Conservation (phyloP, 2,888 invertebrate species). For the Agrotis ipsilon region DNA sequence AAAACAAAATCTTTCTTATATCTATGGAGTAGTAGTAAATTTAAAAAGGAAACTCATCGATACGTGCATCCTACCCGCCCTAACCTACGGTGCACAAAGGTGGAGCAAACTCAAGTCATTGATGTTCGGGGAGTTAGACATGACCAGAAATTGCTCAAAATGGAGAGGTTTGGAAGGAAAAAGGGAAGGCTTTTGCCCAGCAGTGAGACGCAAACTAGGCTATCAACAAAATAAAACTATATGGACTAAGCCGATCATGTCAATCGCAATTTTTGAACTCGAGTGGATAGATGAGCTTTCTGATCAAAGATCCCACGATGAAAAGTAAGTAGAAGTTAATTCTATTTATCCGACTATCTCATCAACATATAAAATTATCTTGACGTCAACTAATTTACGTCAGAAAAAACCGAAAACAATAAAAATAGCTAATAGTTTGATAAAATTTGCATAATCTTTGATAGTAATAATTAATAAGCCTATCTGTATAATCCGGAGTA, state of each 20-base stretch:
- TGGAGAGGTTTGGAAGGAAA: no score
- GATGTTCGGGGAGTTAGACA: no score
- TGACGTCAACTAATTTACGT: neutral
- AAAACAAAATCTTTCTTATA: no score
- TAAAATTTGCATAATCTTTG: constrained; percentile 6
- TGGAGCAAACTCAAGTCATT: no score
- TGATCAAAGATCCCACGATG: neutral
- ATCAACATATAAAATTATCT: neutral
- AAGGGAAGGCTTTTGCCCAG: no score
- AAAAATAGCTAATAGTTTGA: neutral
- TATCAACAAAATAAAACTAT: no score
- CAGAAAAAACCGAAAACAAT: neutral
- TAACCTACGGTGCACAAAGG: no score
- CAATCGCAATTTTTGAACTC: neutral
- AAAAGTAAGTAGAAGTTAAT: neutral
- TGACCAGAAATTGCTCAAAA: no score
- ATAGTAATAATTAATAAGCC: constrained; percentile 1
- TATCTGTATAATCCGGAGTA: constrained; percentile 28
- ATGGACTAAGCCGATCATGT: neutral
- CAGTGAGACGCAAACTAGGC: no score
- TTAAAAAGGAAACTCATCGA: no score
- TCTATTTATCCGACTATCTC: neutral
- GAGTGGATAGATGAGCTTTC: neutral
- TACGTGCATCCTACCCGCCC: no score
- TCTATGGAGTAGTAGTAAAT: no score